Conservation (phyloP, 2,113 vertebrate genomes). For the Ibidorhyncha struthersii region DNA sequence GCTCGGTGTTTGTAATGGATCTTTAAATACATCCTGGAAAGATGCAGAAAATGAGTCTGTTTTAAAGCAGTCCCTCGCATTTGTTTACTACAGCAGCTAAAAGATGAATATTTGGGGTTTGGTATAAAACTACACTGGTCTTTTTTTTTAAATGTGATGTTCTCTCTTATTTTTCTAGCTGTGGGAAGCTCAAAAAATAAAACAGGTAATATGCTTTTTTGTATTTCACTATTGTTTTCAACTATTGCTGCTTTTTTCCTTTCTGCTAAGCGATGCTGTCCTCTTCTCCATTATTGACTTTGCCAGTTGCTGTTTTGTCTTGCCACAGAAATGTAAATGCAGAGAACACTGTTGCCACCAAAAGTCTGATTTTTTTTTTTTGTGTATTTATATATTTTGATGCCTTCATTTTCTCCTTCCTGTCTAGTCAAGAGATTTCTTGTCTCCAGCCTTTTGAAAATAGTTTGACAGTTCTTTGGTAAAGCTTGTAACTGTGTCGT, state of each 20-base stretch:
- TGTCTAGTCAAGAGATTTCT: constrained; percentile 37
- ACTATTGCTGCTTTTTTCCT: neutral
- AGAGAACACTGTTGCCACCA: constrained; percentile 1
- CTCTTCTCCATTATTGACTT: neutral
- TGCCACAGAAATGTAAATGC: constrained; percentile 27
- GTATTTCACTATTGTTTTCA: neutral
- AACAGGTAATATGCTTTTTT: constrained; percentile 79
- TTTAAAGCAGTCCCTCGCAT: neutral
- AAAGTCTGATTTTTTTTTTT: neutral
- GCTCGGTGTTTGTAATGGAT: neutral
- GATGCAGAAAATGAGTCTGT: neutral
- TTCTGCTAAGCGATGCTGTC: neutral
- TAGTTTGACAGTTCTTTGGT: constrained; percentile 47
- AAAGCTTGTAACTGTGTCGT: neutral
- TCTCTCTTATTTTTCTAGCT: constrained; percentile 75
- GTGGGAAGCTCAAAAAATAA: constrained; percentile 94
- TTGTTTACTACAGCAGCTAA: neutral
- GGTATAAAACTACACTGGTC: neutral
- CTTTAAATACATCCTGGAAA: neutral
- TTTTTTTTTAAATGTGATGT: neutral
- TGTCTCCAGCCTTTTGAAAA: constrained; percentile 27
- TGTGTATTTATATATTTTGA: constrained; percentile 43
- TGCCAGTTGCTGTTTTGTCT: constrained; percentile 48
- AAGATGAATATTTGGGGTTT: neutral
- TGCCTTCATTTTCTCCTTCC: constrained; percentile 49